These are phyloP conservation scores for Atta texana DNA, from an alignment of 1,140 invertebrate species.

Conservation along the genomic window DNA sequence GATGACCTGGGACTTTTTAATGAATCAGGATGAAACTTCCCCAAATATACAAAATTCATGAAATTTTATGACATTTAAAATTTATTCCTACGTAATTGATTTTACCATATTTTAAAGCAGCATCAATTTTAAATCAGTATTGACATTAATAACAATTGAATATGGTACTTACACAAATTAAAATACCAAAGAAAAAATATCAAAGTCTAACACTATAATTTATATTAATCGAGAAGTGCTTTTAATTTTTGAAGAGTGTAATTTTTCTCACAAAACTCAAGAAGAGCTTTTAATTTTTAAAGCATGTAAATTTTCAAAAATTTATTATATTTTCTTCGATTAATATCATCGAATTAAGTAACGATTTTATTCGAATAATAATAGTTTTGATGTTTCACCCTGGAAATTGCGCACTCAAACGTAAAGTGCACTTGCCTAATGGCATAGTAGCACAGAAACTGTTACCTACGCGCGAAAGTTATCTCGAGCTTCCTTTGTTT, in stretches of 20 bases:
- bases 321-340: not conserved
- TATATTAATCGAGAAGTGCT: not conserved
- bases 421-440: constrained; percentile 34
- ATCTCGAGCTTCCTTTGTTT: constrained; percentile 33
- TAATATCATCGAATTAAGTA: not conserved
- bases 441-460: constrained; percentile 6
- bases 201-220: not conserved
- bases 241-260: not conserved
- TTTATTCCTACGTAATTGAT: not conserved
- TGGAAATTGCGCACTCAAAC: constrained; percentile 35
- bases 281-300: not conserved
- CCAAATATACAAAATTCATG: not conserved
- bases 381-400: constrained; percentile 7
- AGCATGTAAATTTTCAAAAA: not conserved
- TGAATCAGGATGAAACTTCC: not conserved
- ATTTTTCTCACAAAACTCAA: not conserved
- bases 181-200: not conserved
- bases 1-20: not conserved
- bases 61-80: not conserved
- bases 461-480: constrained; percentile 20
- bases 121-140: not conserved
- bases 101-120: not conserved
- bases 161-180: not conserved
- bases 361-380: constrained; percentile 8
- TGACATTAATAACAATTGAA: not conserved